These are phyloP conservation scores for Blennius ocellaris DNA, from an alignment of 2,113 vertebrate genomes.

Conservation along the genomic window DNA sequence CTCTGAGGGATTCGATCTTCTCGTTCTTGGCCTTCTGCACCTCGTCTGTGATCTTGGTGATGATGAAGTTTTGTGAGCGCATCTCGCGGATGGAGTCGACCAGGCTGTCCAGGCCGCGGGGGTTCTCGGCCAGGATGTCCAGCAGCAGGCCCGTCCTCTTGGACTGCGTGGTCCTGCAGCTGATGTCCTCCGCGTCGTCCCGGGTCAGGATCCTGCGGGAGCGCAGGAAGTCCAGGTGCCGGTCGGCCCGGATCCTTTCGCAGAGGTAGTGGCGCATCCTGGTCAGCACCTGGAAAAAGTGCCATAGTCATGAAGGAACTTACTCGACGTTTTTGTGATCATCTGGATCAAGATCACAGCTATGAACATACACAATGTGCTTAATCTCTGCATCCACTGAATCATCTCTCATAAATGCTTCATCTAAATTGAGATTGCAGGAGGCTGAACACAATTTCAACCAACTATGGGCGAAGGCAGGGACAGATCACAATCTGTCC, in stretches of 20 bases:
- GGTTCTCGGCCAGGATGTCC: conserved; percentile 95
- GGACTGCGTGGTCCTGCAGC: conserved; percentile 88
- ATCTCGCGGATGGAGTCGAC: conserved; percentile 91
- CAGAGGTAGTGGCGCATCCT: conserved; percentile 91
- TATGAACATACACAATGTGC: neutral
- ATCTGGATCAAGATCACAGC: neutral
- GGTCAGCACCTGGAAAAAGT: conserved; percentile 78
- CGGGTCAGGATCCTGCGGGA: conserved; percentile 93
- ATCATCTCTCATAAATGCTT: too few species aligned
- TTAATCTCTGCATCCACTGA: too few species aligned
- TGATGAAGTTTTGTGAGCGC: conserved; percentile 92
- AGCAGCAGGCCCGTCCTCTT: conserved; percentile 90
- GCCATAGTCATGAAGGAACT: neutral
- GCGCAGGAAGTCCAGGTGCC: conserved; percentile 95
- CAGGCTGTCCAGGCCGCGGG: conserved; percentile 90
- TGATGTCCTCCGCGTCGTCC: conserved; percentile 96
- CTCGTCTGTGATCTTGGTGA: conserved; percentile 95
- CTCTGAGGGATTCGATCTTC: conserved; percentile 90
- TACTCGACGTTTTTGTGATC: neutral
- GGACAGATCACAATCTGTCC: too few species aligned
- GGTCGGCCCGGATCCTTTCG: conserved; percentile 93
- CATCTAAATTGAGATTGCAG: too few species aligned
- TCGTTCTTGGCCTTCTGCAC: conserved; percentile 93
- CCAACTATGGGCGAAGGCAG: too few species aligned
- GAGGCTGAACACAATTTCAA: too few species aligned